These are phyloP conservation scores for Steromphala cineraria DNA, from an alignment of 2,888 invertebrate species.

Conservation along the genomic window DNA sequence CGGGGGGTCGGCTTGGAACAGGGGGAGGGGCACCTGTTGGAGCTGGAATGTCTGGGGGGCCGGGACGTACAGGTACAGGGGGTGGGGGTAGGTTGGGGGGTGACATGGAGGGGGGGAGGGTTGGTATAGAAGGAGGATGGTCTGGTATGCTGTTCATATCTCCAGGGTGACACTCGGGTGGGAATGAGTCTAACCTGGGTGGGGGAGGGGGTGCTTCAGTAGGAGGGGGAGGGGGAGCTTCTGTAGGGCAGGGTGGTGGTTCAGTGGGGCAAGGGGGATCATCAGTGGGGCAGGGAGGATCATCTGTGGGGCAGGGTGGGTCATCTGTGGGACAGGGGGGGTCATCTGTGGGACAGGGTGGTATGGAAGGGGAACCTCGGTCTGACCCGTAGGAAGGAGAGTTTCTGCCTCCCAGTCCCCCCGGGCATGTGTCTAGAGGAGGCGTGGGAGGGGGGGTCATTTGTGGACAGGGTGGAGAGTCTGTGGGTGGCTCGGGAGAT, in stretches of 20 bases:
- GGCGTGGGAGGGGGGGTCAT: conserved; percentile 34
- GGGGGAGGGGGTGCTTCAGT: conserved; percentile 24
- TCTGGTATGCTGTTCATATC: background rate
- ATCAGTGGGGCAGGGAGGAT: background rate
- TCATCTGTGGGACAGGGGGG: background rate
- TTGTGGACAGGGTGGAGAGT: conserved; percentile 16
- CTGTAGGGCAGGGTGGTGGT: conserved; percentile 20
- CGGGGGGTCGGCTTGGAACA: conserved; percentile 51
- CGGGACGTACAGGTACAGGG: conserved; percentile 37
- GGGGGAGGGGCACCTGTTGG: conserved; percentile 43
- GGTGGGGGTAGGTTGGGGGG: conserved; percentile 33
- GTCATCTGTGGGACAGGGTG: background rate
- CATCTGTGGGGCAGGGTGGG: background rate
- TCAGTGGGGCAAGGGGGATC: background rate
- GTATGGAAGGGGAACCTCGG: background rate
- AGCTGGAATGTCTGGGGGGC: conserved; percentile 16
- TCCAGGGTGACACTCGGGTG: background rate
- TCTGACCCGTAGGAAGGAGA: background rate
- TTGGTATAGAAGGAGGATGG: background rate
- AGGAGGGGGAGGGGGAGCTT: conserved; percentile 37
- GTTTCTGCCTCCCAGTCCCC: background rate
- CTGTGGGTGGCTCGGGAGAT: background rate
- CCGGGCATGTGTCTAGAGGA: background rate
- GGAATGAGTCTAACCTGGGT: conserved; percentile 10
- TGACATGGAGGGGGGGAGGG: conserved; percentile 33